Evolutionary conservation across 2,113 vertebrate species (phyloP).

Genomic region (Strix aluco): DNA sequence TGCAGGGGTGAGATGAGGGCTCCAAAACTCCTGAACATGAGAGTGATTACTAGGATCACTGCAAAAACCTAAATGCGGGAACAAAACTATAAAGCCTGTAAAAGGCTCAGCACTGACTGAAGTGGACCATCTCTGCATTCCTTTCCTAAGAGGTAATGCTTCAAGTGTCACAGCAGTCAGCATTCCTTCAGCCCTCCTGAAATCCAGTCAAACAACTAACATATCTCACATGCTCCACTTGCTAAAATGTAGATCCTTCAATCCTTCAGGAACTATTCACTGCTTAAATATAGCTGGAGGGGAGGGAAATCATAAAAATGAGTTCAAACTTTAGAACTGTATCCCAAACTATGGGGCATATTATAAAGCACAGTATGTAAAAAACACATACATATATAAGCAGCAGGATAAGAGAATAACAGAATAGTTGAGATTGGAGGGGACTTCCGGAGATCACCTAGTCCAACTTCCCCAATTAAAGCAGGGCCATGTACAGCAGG

Average conservation of each 20-base stretch:
- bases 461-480: background rate
- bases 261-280: background rate
- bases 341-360: background rate
- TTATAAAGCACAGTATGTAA: background rate
- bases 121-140: background rate
- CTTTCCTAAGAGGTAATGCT: background rate
- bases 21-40: background rate
- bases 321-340: background rate
- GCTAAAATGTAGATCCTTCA: background rate
- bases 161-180: background rate
- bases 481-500: background rate
- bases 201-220: background rate
- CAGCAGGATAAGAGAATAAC: background rate
- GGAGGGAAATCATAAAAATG: background rate
- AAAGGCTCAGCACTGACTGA: background rate
- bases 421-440: background rate
- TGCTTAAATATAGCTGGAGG: background rate
- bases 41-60: background rate
- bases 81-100: background rate
- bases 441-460: background rate
- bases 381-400: background rate
- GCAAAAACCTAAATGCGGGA: background rate
- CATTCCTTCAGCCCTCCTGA: background rate
- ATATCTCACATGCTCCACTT: background rate
- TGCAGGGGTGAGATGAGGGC: background rate